These are phyloP conservation scores for Lycocorax pyrrhopterus DNA, from an alignment of 2,113 vertebrate genomes.

Conservation along the genomic window DNA sequence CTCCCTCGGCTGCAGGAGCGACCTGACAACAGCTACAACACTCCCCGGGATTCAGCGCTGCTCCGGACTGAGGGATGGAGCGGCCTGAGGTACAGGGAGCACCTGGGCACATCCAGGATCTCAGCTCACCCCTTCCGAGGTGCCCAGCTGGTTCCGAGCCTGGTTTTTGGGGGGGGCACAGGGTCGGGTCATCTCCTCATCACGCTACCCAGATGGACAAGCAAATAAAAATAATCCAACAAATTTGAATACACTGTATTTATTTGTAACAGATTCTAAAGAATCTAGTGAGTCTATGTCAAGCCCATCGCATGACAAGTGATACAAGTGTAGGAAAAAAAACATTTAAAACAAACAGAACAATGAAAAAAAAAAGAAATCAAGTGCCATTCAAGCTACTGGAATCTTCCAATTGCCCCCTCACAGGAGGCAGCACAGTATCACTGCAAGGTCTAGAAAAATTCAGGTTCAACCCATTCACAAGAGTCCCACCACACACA, in stretches of 20 bases:
- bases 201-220: accelerated
- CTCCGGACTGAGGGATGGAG: accelerated
- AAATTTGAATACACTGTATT: slow-evolving; percentile 69
- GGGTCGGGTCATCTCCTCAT: background rate
- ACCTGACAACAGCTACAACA: background rate
- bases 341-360: slow-evolving; percentile 52
- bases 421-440: slow-evolving; percentile 32
- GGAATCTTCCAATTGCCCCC: slow-evolving; percentile 35
- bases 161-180: background rate
- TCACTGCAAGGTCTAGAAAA: slow-evolving; percentile 58
- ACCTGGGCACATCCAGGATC: accelerated
- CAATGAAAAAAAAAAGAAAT: background rate
- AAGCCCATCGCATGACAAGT: slow-evolving; percentile 66
- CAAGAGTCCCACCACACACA: slow-evolving; percentile 36
- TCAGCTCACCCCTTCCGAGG: accelerated
- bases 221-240: background rate
- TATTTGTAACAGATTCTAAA: slow-evolving; percentile 74
- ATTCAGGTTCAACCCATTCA: slow-evolving; percentile 33
- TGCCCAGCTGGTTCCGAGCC: accelerated
- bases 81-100: accelerated
- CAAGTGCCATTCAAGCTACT: slow-evolving; percentile 55
- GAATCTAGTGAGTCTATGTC: slow-evolving; percentile 72
- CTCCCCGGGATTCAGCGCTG: background rate
- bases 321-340: slow-evolving; percentile 58
- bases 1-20: background rate